Base-by-base conservation (phyloP, 53 echinoderm and acorn worm species). In the Paracentrotus lividus region DNA sequence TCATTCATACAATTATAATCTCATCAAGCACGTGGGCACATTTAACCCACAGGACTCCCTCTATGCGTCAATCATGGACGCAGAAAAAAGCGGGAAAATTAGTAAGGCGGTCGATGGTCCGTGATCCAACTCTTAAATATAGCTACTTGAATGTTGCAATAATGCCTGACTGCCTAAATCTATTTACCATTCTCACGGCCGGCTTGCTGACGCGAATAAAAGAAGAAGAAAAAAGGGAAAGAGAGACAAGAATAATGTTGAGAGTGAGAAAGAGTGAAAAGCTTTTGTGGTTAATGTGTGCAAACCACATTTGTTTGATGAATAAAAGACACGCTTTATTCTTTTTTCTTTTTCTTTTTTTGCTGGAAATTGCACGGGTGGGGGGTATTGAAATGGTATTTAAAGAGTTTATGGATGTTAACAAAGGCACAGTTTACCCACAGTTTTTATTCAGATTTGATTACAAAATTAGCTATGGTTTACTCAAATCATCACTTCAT, bases 201-300 rank as follows among this genome's bases (percentile, higher is more conserved):
- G 47, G n/a, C n/a, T n/a, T 23, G 47, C n/a, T n/a, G 44, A 47
- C 2, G 81, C 21, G 81, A 81, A 49, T 45, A n/a, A 47, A 13
- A 81, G 81, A 47, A 81, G 81, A 81, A 81, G 47, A 12, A 40
- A n/a, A 47, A 13, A 81, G 81, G 27, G 47, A 47, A 81, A 81
- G 47, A 12, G 21, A 38, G 33, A 69, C 18, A 18, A 40, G 38
- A 45, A n/a, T n/a, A n/a, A 45, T 45, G 12, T 81, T 81, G 44
- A 38, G 81, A 72, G 47, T 44, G 20, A 47, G 81, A 81, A 81
- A 81, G 49, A 47, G 81, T 81, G 81, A 18, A 81, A 81, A 38
- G 45, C 47, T 47, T 49, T 81, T 81, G 81, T 81, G 81, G 81
- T 81, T 81, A n/a, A 81, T 81, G 81, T 81, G 81, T 81, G 81